Evolutionary conservation across 2,797 vertebrate genomes (phyloP), one percentile per base, ranked within the genome.

Genomic region (Chaetophractus vellerosus): DNA sequence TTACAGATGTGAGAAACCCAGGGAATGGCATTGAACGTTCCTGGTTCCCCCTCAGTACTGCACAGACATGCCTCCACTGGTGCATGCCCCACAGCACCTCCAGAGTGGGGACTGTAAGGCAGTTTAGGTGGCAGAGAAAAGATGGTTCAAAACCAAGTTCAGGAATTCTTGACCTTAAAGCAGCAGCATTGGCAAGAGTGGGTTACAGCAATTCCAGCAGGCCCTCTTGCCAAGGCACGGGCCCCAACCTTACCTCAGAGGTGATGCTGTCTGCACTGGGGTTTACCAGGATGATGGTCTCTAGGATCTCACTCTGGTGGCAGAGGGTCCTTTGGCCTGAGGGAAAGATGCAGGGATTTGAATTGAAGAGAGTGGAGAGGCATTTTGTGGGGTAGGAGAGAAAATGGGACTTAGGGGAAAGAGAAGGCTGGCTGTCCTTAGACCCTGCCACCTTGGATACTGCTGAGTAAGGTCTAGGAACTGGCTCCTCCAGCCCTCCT

Each of bases 211-310:
- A 63, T 92, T 75, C 38, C 21, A 52, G 38, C 55, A 79, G 68
- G 68, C 88, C 83, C 24, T 63, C 0, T 9, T 66, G 81, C 48
- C 41, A 69, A 69, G 80, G 80, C 45, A 10, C 57, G 18, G 50
- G 45, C 78, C 68, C 57, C 55, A 63, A 63, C 50, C 97, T 98
- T 98, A 99, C 99, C 99, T 99, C 99, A 93, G 98, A 98, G 80
- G 98, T 98, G 14, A 99, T 96, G 36, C 98, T 98, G 88, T 99
- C 98, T 96, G 98, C 98, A 94, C 99, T 99, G 63, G 99, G 99
- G 97, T 99, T 99, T 84, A 99, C 99, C 97, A 99, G 98, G 97
- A 99, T 99, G 93, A 99, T 98, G 0, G 99, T 99, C 96, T 99
- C 98, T 59, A 99, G 99, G 86, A 98, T 98, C 96, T 99, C 99